Conservation (phyloP, 2,113 vertebrate species). For the Cavia porcellus region DNA sequence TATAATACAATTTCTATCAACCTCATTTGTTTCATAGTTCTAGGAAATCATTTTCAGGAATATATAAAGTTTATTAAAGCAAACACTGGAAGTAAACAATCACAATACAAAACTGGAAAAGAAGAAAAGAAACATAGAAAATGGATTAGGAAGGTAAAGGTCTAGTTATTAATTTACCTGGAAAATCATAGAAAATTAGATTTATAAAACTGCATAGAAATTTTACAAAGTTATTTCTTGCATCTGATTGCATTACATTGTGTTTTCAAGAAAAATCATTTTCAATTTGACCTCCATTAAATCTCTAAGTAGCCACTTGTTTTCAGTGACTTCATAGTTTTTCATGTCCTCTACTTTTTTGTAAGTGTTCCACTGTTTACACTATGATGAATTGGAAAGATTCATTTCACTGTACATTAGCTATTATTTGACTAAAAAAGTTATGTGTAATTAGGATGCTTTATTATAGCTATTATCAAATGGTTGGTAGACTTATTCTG, state of each 20-base stretch:
- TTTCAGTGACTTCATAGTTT: slow-evolving; percentile 6
- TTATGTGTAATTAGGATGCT: background rate
- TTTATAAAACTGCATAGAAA: background rate
- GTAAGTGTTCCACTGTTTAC: background rate
- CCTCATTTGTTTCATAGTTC: background rate
- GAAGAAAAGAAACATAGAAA: background rate
- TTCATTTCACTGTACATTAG: background rate
- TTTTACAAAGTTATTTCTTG: slow-evolving; percentile 51
- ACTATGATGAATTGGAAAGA: background rate
- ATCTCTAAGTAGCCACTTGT: background rate
- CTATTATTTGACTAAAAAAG: background rate
- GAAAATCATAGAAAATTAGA: slow-evolving; percentile 38
- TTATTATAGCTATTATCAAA: slow-evolving; percentile 6
- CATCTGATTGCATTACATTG: slow-evolving; percentile 6
- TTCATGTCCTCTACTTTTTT: background rate
- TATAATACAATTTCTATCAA: slow-evolving; percentile 15
- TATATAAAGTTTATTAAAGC: background rate
- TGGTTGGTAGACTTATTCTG: background rate
- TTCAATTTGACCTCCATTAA: slow-evolving; percentile 53
- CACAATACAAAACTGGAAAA: background rate
- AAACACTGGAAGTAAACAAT: background rate
- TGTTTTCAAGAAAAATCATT: background rate
- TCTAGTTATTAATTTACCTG: slow-evolving; percentile 11
- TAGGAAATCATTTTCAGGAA: background rate
- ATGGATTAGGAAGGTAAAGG: background rate